Percentiles rank a stretch among this genome's conserved stretches.
phyloP scores from a whole-genome alignment of 2,797 vertebrate genomes.

The Uromys caudimaculatus region DNA sequence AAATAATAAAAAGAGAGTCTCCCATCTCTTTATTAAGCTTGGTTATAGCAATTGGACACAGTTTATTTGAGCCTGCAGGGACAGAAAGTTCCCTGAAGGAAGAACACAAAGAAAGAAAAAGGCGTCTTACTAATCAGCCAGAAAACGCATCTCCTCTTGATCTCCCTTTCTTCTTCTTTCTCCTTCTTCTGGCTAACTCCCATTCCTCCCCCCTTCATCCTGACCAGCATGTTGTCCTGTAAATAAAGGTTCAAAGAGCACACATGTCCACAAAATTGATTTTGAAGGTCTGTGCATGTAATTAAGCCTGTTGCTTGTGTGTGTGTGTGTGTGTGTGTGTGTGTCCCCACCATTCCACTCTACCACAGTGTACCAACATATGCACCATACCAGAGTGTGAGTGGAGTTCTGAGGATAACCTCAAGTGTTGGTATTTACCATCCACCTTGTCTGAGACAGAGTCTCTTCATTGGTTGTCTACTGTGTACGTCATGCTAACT shows the following conservation, averaged over 20 bases:
- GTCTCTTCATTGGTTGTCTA: not conserved
- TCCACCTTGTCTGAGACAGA: not conserved
- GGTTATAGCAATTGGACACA: not conserved
- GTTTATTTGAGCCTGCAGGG: slow-evolving; percentile 45
- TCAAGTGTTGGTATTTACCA: too few relatives aligned
- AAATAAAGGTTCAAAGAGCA: not conserved
- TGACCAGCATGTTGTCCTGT: not conserved
- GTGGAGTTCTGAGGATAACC: not conserved
- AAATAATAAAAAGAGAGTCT: slow-evolving; percentile 66
- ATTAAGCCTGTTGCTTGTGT: not conserved
- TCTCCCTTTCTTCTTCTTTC: not conserved
- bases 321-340: not conserved
- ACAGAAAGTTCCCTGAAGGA: not conserved
- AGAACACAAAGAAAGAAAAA: slow-evolving; percentile 10
- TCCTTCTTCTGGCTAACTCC: not conserved
- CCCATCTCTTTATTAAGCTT: slow-evolving; percentile 70
- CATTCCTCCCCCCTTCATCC: not conserved
- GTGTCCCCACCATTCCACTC: too few relatives aligned
- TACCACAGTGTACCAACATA: not conserved
- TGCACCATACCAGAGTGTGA: not conserved
- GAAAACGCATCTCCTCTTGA: not conserved
- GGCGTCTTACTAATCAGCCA: not conserved
- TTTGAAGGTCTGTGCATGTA: too few relatives aligned
- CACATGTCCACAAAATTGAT: accelerated
- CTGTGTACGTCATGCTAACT: too few relatives aligned